Evolutionary conservation across 2,888 invertebrate species (phyloP).

Genomic region (Heliconius cydno): DNA sequence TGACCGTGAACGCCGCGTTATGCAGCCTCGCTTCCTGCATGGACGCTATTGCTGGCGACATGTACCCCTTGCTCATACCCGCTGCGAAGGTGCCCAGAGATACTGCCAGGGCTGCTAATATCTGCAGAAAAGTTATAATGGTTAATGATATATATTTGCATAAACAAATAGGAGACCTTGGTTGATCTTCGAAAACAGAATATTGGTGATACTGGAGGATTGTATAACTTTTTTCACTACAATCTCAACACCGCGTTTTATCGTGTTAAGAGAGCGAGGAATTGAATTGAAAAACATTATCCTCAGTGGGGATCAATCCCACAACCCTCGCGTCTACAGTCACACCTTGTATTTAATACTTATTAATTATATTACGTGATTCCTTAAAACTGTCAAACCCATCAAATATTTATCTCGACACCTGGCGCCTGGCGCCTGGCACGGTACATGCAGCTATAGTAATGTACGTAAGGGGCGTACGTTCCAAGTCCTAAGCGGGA

Average conservation of each 20-base stretch:
- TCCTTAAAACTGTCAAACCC: neutral
- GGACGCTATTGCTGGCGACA: slow-evolving; percentile 91
- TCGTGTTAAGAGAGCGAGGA: too few relatives aligned
- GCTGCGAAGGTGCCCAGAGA: slow-evolving; percentile 91
- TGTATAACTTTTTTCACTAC: too few relatives aligned
- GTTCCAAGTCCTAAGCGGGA: slow-evolving; percentile 48
- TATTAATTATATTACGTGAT: neutral
- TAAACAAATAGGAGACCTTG: too few relatives aligned
- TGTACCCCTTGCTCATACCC: slow-evolving; percentile 92
- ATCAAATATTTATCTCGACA: slow-evolving; percentile 14
- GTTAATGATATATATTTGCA: neutral
- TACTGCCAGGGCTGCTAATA: slow-evolving; percentile 90
- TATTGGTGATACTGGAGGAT: too few relatives aligned
- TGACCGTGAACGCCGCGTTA: slow-evolving; percentile 82
- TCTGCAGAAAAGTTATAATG: slow-evolving; percentile 70
- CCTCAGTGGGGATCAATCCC: neutral
- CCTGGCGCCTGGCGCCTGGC: neutral
- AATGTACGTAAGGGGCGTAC: slow-evolving; percentile 43
- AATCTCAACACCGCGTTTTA: too few relatives aligned
- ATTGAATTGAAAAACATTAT: neutral
- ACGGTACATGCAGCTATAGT: slow-evolving; percentile 26
- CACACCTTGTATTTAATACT: neutral
- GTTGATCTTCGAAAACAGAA: too few relatives aligned
- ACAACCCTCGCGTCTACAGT: neutral
- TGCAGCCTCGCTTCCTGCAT: slow-evolving; percentile 83